Evolutionary conservation across 37 sponge, comb jelly and placozoan genomes (phyloP), one percentile per base, ranked within the genome.

Genomic region (Aplysina aerophoba): DNA sequence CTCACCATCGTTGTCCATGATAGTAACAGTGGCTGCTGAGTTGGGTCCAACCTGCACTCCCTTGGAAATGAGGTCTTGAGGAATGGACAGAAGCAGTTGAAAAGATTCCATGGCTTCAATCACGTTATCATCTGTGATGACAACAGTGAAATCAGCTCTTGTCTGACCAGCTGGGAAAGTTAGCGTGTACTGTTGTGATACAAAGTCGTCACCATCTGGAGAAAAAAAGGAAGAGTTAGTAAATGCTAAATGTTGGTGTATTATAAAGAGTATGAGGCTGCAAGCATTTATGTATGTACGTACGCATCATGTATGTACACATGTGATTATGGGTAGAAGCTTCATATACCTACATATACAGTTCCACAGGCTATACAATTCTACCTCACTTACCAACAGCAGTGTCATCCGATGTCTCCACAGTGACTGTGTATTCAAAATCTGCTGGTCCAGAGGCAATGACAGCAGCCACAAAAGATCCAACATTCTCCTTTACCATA

Each of bases 1-100:
- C 78, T 75, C 78, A 75, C 78, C 53, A 41, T 75, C 78, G 25
- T 75, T 75, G 54, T 75, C 78, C 78, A 75, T 75, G 39, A 75
- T 50, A 21, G 22, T 75, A 3, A 75, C 37, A 22, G 6, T 44
- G 39, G 78, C 44, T 24, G 21, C n/a, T 24, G n/a, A 15, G 39
- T 41, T 75, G 44, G 78, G 53, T 17, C 78, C 78, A 1, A 75
- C 3, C 25, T 75, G 78, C 0, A 75, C 25, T 25, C 78, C 78
- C 53, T 75, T 75, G 53, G 16, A 19, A 44, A 50, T 53, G 24
- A 75, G 15, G 54, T 75, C 78, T 11, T 75, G 54, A 4, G 78
- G 6, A 44, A 50, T 75, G 53, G 78, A 75, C 54, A 75, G 54
- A 11, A 15, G 12, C 44, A 75, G 37, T 19, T 24, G 37, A 14